Percentiles rank a stretch among this genome's conserved stretches.
Conservation (phyloP, 2,113 vertebrate species). For the Tor tambroides region DNA sequence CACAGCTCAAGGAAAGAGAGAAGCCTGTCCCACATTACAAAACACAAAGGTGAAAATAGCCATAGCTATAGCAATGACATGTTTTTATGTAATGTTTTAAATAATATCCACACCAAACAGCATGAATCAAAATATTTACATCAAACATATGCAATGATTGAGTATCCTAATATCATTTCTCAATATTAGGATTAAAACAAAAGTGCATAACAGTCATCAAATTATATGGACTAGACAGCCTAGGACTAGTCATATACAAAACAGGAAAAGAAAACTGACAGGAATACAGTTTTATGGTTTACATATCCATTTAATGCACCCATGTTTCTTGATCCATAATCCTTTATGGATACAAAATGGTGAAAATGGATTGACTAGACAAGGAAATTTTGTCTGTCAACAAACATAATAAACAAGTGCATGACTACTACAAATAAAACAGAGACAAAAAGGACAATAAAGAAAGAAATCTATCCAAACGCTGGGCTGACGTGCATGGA, state of each 20-base stretch:
- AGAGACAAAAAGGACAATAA: slow-evolving; percentile 48
- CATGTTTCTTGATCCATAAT: not conserved
- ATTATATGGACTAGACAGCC: not conserved
- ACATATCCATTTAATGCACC: not conserved
- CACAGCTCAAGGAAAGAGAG: not conserved
- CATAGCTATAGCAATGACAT: not conserved
- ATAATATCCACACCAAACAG: not conserved
- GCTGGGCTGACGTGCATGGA: not conserved
- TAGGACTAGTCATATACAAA: slow-evolving; percentile 1
- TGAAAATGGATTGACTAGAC: not conserved
- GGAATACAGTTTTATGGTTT: not conserved
- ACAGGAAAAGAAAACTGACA: not conserved
- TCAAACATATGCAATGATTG: not conserved
- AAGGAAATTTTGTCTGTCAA: not conserved
- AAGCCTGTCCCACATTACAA: not conserved
- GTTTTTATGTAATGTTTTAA: not conserved
- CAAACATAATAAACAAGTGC: not conserved
- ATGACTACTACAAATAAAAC: slow-evolving; percentile 18
- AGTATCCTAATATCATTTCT: not conserved
- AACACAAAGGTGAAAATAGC: not conserved
- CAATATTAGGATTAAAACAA: not conserved
- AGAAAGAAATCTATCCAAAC: not conserved
- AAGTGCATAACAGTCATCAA: not conserved
- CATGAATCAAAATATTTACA: not conserved
- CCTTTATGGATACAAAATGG: not conserved